Evolutionary conservation across 2,888 invertebrate species (phyloP), one percentile per base, ranked within the genome.

Genomic region (Hipparchia sbordonii): DNA sequence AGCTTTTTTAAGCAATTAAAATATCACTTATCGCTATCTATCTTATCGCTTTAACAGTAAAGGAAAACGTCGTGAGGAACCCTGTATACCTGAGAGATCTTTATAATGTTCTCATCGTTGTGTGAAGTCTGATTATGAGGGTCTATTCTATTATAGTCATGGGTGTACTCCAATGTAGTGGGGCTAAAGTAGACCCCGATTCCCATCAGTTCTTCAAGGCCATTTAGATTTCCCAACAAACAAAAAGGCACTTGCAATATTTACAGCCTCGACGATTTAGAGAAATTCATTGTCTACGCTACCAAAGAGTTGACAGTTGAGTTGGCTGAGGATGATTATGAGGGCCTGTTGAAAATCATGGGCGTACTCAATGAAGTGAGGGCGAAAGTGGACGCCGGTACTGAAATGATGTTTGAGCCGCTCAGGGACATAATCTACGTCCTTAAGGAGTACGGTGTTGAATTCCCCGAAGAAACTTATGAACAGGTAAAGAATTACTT

Each of bases 371-470:
- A 97, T n/a, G 95, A 96, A 80, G 98, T 98, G 76, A 94, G 96
- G 13, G 97, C 97, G 78, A 93, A 95, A 57, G 94, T 95, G 51
- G 93, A 93, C 71, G 87, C 88, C 2, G 90, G 88, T 60, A 98
- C 98, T 1, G 98, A 98, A 79, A 95, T 95, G 59, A 98, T 98
- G 97, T 99, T 99, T 85, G 97, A 97, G 51, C 98, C 98, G 0
- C 90, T 98, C 0, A 96, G 97, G 76, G 96, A 97, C 79, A 97
- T 97, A 61, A 97, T 98, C 67, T 96, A 98, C 75, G 93, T 98
- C 9, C 94, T 99, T 9, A 96, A 96, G 82, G 95, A 95, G 0
- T 98, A 98, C 82, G 96, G 97, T n/a, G 97, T 98, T 33, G 97
- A 98, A 79, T 97, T 99, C 87, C 95, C 96, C 0, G 97, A 98